phyloP scores from a whole-genome alignment of 2,113 vertebrate species.

The Hiodon alosoides region DNA sequence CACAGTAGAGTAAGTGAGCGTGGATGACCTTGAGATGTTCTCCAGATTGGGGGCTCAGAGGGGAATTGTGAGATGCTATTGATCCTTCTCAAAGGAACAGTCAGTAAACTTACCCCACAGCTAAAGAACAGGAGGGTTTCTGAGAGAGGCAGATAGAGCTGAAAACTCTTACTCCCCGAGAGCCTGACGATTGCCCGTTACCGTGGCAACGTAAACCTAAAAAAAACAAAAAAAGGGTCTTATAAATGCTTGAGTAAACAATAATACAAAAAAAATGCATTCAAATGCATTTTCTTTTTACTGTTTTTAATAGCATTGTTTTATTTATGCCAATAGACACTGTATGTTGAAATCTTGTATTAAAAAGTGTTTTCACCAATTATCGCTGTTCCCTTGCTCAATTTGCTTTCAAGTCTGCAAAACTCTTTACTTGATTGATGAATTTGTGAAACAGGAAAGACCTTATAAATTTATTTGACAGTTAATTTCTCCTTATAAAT shows the following conservation, averaged over 20 bases:
- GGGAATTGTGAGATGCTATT: too few species aligned
- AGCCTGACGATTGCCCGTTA: conserved; percentile 42
- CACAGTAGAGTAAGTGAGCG: not conserved
- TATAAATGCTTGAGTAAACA: conserved; percentile 44
- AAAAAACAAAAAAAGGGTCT: conserved; percentile 20
- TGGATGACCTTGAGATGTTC: not conserved
- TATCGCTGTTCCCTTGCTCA: conserved; percentile 52
- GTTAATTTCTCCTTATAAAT: too few species aligned
- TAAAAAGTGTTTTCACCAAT: conserved; percentile 65
- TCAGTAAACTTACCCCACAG: not conserved
- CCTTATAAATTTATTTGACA: too few species aligned
- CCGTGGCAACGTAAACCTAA: conserved; percentile 50
- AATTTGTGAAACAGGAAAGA: not conserved
- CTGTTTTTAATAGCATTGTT: conserved; percentile 51
- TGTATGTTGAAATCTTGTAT: conserved; percentile 61
- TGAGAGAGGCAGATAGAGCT: not conserved
- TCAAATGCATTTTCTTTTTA: conserved; percentile 30
- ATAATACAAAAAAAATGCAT: conserved; percentile 28
- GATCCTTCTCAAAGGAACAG: not conserved
- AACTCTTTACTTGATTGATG: not conserved
- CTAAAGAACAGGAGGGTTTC: not conserved
- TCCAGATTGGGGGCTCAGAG: not conserved
- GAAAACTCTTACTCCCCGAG: conserved; percentile 5
- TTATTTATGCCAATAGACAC: conserved; percentile 57
- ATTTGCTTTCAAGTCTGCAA: conserved; percentile 47